A percentile compares a stretch with the other conserved stretches of the same genome.
Conservation (phyloP, 2,113 vertebrate species). For the Oncorhynchus mykiss region DNA sequence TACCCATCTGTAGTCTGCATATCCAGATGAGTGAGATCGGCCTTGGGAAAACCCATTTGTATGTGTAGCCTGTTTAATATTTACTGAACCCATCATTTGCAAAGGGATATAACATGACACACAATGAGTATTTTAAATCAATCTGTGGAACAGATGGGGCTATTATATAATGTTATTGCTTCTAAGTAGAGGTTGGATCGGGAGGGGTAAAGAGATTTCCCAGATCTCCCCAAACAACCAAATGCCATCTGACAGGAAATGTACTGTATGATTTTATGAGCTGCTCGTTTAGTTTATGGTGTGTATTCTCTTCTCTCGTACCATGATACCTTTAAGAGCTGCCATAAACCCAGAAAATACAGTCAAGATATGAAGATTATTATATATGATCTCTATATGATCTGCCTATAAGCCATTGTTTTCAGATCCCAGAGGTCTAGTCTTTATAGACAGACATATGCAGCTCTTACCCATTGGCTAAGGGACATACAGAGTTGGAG, state of each 20-base stretch:
- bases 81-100: too few species aligned
- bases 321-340: background rate
- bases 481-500: too few species aligned
- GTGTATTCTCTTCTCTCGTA: background rate
- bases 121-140: constrained; percentile 52
- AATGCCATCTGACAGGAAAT: constrained; percentile 15
- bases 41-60: too few species aligned
- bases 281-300: background rate
- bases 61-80: too few species aligned
- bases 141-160: constrained; percentile 58
- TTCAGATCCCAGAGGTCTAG: too few species aligned
- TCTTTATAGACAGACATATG: too few species aligned
- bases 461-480: too few species aligned
- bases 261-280: constrained; percentile 9
- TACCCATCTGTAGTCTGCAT: background rate
- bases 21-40: too few species aligned
- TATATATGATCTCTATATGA: too few species aligned
- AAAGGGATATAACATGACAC: background rate
- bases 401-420: too few species aligned
- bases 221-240: constrained; percentile 11
- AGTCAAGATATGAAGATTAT: too few species aligned
- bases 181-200: constrained; percentile 51
- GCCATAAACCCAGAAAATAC: background rate
- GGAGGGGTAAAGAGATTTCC: constrained; percentile 36
- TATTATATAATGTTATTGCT: constrained; percentile 66